Base-by-base conservation (phyloP, 2,888 invertebrate species). In the Aethes cnicana region DNA sequence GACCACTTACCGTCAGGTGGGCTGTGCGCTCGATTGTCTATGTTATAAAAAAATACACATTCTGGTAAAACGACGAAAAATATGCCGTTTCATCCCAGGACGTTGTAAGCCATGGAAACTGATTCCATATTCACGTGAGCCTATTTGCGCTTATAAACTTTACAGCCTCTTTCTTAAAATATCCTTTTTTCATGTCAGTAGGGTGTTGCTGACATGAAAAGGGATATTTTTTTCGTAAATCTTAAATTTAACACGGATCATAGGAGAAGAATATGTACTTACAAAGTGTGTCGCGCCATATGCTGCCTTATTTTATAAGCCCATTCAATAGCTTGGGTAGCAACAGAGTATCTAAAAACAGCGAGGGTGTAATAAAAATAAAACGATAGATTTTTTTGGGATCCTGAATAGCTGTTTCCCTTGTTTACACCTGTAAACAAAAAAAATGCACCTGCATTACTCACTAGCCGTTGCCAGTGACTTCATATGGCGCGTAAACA, bases 251-350 rank as follows among this genome's bases (percentile, higher is more conserved):
- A 47, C 47, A 47, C 35, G 52, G 63, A 35, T 60, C 59, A 63
- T 66, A 68, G 62, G 64, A 68, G 74, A 74, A 76, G 70, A 76
- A 71, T 66, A 46, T 44, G 48, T 68, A 66, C 72, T 74, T 76
- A 77, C 73, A 68, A 77, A 79, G 64, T 66, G 55, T 71, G 74
- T 75, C 64, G 57, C 49, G 58, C 63, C 77, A 77, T 66, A 61
- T 73, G 78, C 57, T 64, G 64, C 72, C 72, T 63, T 70, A 68
- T 72, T 77, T 77, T 74, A 76, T 79, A 71, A 61, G 69, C 63
- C 68, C 66, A 68, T 73, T 69, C 28, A 64, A 54, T 56, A 63
- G 61, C 56, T 44, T 62, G 64, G 57, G 52, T 53, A n/a, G n/a
- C n/a, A n/a, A 57, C 44, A 59, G 46, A 46, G 11, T 44, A 57